Conservation (phyloP, 2,113 vertebrate species). For the Vireo altiloquus region DNA sequence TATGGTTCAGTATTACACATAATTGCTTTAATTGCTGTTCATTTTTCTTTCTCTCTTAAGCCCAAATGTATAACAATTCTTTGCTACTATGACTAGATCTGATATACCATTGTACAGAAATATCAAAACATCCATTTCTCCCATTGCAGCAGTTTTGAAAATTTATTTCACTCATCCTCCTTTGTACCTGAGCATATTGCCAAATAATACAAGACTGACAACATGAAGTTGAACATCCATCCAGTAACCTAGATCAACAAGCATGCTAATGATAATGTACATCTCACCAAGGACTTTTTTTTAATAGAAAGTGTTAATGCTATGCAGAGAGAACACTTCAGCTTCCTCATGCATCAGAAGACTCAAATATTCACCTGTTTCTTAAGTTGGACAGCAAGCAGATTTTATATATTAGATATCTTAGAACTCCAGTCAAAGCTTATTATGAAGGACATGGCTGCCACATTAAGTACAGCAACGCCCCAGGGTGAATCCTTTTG, state of each 20-base stretch:
- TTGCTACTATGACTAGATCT: neutral
- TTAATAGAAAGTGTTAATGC: neutral
- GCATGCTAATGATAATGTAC: neutral
- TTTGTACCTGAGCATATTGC: neutral
- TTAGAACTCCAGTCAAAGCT: neutral
- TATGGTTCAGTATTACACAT: neutral
- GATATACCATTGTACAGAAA: neutral
- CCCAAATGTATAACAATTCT: neutral
- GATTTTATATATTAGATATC: neutral
- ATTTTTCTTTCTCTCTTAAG: neutral
- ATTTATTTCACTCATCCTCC: neutral
- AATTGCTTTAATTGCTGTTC: neutral
- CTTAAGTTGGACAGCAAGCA: neutral
- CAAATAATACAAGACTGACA: neutral
- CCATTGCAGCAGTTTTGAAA: neutral
- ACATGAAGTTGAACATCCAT: neutral
- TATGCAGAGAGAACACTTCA: neutral
- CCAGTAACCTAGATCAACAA: neutral
- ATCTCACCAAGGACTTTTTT: neutral
- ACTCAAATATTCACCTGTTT: neutral
- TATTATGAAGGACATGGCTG: rapidly evolving
- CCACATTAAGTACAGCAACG: neutral
- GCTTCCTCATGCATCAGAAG: neutral
- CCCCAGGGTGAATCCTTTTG: neutral
- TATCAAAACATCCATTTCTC: neutral